Percentiles rank a stretch among this genome's conserved stretches.
phyloP scores from a whole-genome alignment of 2,888 invertebrate genomes.

The Venustoraphidia nigricollis region DNA sequence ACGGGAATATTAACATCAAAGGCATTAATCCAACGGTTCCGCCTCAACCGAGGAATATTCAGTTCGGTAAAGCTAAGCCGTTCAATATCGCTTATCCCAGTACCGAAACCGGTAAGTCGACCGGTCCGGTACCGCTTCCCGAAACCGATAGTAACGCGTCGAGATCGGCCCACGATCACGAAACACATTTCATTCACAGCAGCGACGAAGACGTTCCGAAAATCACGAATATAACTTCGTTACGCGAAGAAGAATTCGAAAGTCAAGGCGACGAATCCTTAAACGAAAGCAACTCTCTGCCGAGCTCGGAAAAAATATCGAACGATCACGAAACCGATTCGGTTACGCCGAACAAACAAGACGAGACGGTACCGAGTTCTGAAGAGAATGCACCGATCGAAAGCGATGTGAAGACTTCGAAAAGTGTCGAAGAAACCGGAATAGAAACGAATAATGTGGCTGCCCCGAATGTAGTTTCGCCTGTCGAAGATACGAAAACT shows the following conservation, averaged over 20 bases:
- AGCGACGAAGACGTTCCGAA: slow-evolving; percentile 15
- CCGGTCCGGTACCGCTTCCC: slow-evolving; percentile 2
- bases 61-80: slow-evolving; percentile 9
- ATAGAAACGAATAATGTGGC: too few species aligned
- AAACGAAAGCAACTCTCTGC: slow-evolving; percentile 3
- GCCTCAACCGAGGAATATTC: slow-evolving; percentile 1
- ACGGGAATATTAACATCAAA: slow-evolving; percentile 18
- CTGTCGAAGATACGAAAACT: too few species aligned
- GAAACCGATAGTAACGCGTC: neutral
- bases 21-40: slow-evolving; percentile 19
- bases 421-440: too few species aligned
- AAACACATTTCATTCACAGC: slow-evolving; percentile 13
- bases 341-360: neutral
- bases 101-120: slow-evolving; percentile 7
- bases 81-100: slow-evolving; percentile 6
- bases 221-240: too few species aligned
- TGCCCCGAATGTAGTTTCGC: too few species aligned
- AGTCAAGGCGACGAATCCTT: slow-evolving; percentile 3
- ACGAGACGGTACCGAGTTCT: slow-evolving; percentile 1
- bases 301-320: slow-evolving; percentile 4
- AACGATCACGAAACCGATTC: too few species aligned
- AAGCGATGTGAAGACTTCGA: too few species aligned
- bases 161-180: slow-evolving; percentile 7
- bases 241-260: neutral
- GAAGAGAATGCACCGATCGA: neutral